Conservation (phyloP, 2,797 vertebrate genomes). For the Crenichthys baileyi region DNA sequence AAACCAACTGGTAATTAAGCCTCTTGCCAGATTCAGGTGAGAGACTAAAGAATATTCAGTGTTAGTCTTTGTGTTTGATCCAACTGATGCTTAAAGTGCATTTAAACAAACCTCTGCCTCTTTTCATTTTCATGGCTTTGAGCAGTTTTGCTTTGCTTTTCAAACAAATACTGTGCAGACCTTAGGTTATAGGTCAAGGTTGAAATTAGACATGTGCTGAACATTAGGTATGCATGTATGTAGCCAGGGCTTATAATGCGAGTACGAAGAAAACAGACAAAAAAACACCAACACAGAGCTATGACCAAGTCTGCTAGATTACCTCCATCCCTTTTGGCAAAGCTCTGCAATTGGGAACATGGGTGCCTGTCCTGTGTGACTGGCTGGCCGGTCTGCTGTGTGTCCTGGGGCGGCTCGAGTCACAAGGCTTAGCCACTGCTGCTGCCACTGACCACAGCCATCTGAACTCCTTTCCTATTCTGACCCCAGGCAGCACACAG, state of each 20-base stretch:
- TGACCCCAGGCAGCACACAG: slow-evolving; percentile 63
- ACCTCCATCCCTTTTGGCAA: slow-evolving; percentile 45
- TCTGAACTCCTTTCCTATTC: slow-evolving; percentile 64
- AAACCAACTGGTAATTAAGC: not conserved
- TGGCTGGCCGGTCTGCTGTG: slow-evolving; percentile 42
- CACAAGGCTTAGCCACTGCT: slow-evolving; percentile 58
- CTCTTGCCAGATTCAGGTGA: slow-evolving; percentile 1
- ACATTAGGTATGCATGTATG: not conserved
- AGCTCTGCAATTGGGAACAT: slow-evolving; percentile 35
- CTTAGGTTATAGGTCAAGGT: not conserved
- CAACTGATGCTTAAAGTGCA: not conserved
- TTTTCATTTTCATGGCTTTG: not conserved
- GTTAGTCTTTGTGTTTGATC: not conserved
- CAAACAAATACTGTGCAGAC: not conserved
- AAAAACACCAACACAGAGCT: slow-evolving; percentile 40
- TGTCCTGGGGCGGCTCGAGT: slow-evolving; percentile 47
- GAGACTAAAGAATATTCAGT: not conserved
- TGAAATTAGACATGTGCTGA: slow-evolving; percentile 22
- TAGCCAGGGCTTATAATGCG: slow-evolving; percentile 10
- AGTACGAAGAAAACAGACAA: slow-evolving; percentile 12
- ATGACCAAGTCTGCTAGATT: slow-evolving; percentile 63
- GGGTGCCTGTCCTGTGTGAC: slow-evolving; percentile 50
- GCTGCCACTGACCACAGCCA: slow-evolving; percentile 63
- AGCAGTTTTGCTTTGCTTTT: not conserved
- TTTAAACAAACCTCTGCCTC: not conserved